phyloP scores from a whole-genome alignment of 2,797 vertebrate species.

The Gymnoscopelus microlampas region DNA sequence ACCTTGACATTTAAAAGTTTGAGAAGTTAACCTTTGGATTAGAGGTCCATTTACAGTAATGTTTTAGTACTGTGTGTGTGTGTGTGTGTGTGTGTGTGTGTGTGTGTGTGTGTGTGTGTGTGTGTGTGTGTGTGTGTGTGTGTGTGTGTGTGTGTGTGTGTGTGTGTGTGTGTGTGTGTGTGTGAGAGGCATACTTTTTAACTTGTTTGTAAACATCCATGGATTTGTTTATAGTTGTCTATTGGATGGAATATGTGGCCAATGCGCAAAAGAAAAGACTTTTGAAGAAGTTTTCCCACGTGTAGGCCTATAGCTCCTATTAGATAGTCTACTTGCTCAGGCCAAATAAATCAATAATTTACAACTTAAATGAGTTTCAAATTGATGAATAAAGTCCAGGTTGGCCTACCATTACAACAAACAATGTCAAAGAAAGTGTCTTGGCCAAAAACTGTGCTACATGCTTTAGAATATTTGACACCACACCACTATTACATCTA shows the following conservation, averaged over 20 bases:
- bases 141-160: conserved; percentile 6
- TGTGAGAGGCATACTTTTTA: neutral
- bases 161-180: too few species aligned
- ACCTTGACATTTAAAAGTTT: too few species aligned
- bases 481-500: neutral
- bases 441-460: neutral
- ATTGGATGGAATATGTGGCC: conserved; percentile 26
- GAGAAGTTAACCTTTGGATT: too few species aligned
- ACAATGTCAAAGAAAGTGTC: conserved; percentile 14
- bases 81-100: too few species aligned
- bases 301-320: conserved; percentile 48
- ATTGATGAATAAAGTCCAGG: conserved; percentile 48
- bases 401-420: conserved; percentile 23
- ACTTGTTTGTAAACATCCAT: conserved; percentile 7
- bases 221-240: neutral
- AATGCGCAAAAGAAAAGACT: conserved; percentile 49
- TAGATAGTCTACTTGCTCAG: conserved; percentile 55
- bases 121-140: conserved; percentile 1
- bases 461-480: neutral
- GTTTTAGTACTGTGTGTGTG: too few species aligned
- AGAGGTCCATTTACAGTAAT: too few species aligned
- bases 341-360: conserved; percentile 61
- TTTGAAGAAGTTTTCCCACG: conserved; percentile 69
- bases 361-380: conserved; percentile 43
- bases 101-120: too few species aligned